Base-by-base conservation (phyloP, 2,888 invertebrate species). In the Ariolimax columbianus region DNA sequence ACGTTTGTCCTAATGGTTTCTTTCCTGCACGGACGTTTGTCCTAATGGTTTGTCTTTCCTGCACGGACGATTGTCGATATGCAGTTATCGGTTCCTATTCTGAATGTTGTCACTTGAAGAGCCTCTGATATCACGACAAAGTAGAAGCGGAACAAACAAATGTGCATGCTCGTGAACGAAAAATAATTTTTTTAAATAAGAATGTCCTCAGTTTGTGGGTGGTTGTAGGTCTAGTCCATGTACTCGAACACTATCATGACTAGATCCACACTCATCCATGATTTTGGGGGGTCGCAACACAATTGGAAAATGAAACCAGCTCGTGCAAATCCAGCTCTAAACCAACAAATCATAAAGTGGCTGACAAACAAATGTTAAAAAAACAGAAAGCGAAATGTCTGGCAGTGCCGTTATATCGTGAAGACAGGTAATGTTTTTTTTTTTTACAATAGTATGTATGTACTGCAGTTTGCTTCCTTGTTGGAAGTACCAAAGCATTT, bases 261-360 rank as follows among this genome's bases (percentile, higher is more conserved):
- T 90, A 90, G 90, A 90, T 90, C 90, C 90, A 90, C 90, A 90
- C 90, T 90, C 90, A 90, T 90, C 90, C 90, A 88, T 85, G 78
- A 83, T 86, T 78, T 87, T 84, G 83, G 84, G 89, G 77, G 47
- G 30, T 63, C 14, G 2, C 63, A 59, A 38, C 40, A 63, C 3
- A 78, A 78, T 38, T 40, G 47, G 30, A 30, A 68, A 80, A 68
- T 80, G 80, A 80, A 80, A 80, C 47, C 80, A 80, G 70, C 80
- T 80, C 68, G 30, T 26, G 14, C 43, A 23, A 38, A 80, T 30
- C 40, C 59, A 38, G 38, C 2, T 19, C 9, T 51, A 19, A 51
- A 40, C 26, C 40, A 72, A 26, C 38, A 38, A 72, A 72, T 72
- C 38, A 72, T 26, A 72, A 26, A 63, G 6, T n/a, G 4, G 26